Evolutionary conservation across 2,113 vertebrate species (phyloP).

Genomic region (Gadus chalcogrammus): DNA sequence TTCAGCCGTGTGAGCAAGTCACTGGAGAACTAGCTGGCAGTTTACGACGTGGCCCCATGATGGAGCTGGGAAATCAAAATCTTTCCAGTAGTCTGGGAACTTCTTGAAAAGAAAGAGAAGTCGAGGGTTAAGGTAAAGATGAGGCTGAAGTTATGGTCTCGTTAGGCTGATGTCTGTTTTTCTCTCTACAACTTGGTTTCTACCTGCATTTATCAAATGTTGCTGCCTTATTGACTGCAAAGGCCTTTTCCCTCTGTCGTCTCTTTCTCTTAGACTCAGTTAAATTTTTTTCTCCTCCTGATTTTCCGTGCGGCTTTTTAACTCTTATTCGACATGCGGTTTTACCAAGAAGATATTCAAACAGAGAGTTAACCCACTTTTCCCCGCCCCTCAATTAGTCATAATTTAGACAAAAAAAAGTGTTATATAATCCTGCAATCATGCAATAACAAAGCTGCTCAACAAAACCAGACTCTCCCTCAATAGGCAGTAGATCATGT

Average conservation of each 20-base stretch:
- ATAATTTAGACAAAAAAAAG: slow-evolving; percentile 20
- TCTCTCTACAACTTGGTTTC: slow-evolving; percentile 14
- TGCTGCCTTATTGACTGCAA: slow-evolving; percentile 3
- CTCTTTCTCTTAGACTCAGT: background rate
- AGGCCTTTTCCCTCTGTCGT: slow-evolving; percentile 5
- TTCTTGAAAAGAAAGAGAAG: background rate
- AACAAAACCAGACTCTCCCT: slow-evolving; percentile 15
- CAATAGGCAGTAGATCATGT: slow-evolving; percentile 33
- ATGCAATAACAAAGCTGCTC: slow-evolving; percentile 37
- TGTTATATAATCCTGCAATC: slow-evolving; percentile 13
- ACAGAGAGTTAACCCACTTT: slow-evolving; percentile 11
- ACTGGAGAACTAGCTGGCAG: slow-evolving; percentile 30
- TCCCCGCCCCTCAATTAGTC: slow-evolving; percentile 11
- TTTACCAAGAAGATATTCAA: slow-evolving; percentile 25
- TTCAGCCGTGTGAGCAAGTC: slow-evolving; percentile 27
- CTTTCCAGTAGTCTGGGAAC: slow-evolving; percentile 20
- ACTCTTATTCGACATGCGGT: slow-evolving; percentile 45
- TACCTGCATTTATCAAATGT: slow-evolving; percentile 13
- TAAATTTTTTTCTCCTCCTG: background rate
- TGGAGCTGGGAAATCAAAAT: slow-evolving; percentile 39
- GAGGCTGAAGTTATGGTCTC: too few species aligned
- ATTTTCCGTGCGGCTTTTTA: background rate
- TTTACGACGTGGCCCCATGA: slow-evolving; percentile 30
- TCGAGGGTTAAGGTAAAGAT: too few species aligned
- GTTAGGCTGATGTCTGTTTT: too few species aligned